Percentiles rank a stretch among this genome's conserved stretches.
Conservation (phyloP, 2,797 vertebrate genomes). For the Valencia hispanica region DNA sequence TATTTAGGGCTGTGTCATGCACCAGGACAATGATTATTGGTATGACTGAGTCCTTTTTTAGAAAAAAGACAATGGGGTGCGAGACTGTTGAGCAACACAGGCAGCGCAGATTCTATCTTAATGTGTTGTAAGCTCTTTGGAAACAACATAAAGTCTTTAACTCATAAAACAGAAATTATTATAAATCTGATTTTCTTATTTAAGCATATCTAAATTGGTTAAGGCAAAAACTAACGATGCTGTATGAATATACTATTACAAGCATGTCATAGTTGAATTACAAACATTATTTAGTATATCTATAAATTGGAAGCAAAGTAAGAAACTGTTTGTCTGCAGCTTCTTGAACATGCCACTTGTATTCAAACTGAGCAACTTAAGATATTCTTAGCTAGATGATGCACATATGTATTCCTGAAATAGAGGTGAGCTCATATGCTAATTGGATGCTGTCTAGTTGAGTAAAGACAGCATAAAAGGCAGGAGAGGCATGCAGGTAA, state of each 20-base stretch:
- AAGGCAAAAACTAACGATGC: neutral
- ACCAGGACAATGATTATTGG: neutral
- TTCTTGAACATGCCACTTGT: slow-evolving; percentile 19
- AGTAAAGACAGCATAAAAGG: slow-evolving; percentile 54
- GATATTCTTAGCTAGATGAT: slow-evolving; percentile 37
- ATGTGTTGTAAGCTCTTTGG: neutral
- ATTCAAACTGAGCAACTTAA: slow-evolving; percentile 16
- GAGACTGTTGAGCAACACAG: neutral
- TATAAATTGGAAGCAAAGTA: neutral
- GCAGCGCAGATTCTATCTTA: neutral
- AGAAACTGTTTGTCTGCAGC: neutral
- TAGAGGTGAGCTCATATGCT: slow-evolving; percentile 34
- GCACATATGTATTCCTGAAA: slow-evolving; percentile 39
- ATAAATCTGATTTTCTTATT: neutral
- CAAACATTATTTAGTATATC: neutral
- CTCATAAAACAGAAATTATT: too few species aligned
- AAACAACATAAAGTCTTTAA: neutral
- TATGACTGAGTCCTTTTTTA: neutral
- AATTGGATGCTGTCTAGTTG: slow-evolving; percentile 58
- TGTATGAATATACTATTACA: neutral
- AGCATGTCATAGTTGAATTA: neutral
- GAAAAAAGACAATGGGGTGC: neutral
- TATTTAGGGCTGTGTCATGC: neutral
- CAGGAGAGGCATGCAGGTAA: slow-evolving; percentile 67
- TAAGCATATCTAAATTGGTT: neutral